phyloP scores from a whole-genome alignment of 1,140 invertebrate genomes.

The Apolygus lucorum region DNA sequence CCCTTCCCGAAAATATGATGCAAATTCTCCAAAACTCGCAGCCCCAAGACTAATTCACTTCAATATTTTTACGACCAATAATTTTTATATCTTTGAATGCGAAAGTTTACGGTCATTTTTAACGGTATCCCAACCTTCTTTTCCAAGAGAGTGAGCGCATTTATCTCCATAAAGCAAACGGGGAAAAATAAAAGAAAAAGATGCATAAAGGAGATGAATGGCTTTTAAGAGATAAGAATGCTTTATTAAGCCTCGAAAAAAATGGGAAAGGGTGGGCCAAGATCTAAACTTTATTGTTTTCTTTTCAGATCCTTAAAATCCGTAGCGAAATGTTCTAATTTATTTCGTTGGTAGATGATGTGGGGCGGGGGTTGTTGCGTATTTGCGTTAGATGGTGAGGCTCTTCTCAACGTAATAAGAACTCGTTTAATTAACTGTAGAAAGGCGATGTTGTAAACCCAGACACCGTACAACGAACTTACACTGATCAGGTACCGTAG shows the following conservation, averaged over 20 bases:
- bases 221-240: neutral
- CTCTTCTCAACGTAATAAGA: too few relatives aligned
- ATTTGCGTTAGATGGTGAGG: too few relatives aligned
- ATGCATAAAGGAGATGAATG: neutral
- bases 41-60: neutral
- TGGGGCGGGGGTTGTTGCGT: too few relatives aligned
- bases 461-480: too few relatives aligned
- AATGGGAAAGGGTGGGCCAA: neutral
- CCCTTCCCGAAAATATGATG: neutral
- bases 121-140: neutral
- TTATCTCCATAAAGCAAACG: neutral
- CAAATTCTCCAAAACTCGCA: neutral
- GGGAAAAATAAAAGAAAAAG: neutral
- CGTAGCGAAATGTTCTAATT: too few relatives aligned
- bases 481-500: too few relatives aligned
- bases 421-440: too few relatives aligned
- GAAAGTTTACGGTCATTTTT: slow-evolving; percentile 1
- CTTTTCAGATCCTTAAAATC: neutral
- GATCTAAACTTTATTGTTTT: neutral
- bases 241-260: neutral
- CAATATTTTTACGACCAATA: neutral
- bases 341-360: too few relatives aligned
- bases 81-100: neutral
- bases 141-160: neutral
- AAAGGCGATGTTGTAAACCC: too few relatives aligned